Percentiles rank a stretch among this genome's conserved stretches.
These are phyloP conservation scores for Eristalis arbustorum DNA, from an alignment of 2,888 invertebrate species.

Conservation along the genomic window DNA sequence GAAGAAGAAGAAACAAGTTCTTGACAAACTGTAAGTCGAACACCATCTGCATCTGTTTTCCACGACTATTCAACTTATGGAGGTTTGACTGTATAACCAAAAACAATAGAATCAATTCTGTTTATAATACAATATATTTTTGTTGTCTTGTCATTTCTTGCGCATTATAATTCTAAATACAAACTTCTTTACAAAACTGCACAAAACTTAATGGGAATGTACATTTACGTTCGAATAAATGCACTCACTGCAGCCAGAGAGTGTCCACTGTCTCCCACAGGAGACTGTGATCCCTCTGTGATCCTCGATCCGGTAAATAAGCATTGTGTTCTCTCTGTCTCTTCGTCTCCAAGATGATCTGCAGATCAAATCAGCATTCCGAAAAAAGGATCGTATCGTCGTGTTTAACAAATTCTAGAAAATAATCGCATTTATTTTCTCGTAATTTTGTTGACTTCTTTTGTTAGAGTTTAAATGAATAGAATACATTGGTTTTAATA, in stretches of 20 bases:
- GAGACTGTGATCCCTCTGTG: background rate
- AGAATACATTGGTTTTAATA: constrained; percentile 43
- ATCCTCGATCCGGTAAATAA: background rate
- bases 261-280: background rate
- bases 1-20: too few relatives aligned
- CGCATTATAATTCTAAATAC: constrained; percentile 47
- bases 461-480: constrained; percentile 46
- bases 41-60: too few relatives aligned
- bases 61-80: too few relatives aligned
- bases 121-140: constrained; percentile 63
- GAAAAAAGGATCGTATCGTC: constrained; percentile 18
- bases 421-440: constrained; percentile 8
- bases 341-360: background rate
- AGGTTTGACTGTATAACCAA: too few relatives aligned
- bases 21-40: too few relatives aligned
- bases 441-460: background rate
- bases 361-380: constrained; percentile 15
- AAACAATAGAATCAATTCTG: background rate
- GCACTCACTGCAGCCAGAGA: background rate
- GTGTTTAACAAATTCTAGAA: constrained; percentile 47
- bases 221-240: constrained; percentile 18
- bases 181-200: constrained; percentile 61
- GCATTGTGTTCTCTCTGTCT: background rate
- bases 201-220: constrained; percentile 10
- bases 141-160: constrained; percentile 19